These are phyloP conservation scores for Pyrrhosoma nymphula DNA, from an alignment of 2,888 invertebrate genomes.

Conservation along the genomic window DNA sequence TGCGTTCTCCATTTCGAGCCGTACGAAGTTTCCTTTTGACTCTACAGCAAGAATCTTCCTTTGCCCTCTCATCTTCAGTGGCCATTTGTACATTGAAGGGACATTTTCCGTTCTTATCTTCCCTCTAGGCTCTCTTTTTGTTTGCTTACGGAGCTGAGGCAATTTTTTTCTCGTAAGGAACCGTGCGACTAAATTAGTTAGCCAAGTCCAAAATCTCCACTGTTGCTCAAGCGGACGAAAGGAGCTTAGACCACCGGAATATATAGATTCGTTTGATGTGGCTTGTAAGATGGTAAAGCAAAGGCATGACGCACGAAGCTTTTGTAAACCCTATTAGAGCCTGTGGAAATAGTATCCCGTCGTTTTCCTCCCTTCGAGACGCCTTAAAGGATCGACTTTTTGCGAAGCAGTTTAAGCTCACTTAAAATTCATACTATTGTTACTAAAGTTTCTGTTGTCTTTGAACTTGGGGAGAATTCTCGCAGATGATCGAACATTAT, in stretches of 20 bases:
- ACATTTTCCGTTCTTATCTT: neutral
- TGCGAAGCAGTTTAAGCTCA: neutral
- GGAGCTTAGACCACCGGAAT: neutral
- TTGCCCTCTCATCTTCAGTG: neutral
- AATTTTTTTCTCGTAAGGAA: neutral
- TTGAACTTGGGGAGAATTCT: too few species aligned
- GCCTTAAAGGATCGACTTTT: neutral
- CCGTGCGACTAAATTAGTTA: neutral
- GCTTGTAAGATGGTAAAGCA: neutral
- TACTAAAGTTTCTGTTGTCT: too few species aligned
- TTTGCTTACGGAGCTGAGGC: neutral
- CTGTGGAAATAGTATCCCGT: neutral
- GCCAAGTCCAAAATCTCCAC: neutral
- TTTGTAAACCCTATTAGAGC: neutral
- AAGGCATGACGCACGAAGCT: neutral
- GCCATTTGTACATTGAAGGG: neutral
- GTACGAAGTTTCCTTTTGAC: too few species aligned
- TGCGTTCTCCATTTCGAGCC: too few species aligned
- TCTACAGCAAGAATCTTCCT: neutral
- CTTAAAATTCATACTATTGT: too few species aligned
- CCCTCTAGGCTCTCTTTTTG: neutral
- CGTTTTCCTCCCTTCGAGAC: neutral
- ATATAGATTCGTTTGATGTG: constrained; percentile 22
- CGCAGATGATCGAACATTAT: too few species aligned
- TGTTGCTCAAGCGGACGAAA: neutral